Evolutionary conservation across 2,888 invertebrate species (phyloP).

Genomic region (Agrenia bidenticulata): DNA sequence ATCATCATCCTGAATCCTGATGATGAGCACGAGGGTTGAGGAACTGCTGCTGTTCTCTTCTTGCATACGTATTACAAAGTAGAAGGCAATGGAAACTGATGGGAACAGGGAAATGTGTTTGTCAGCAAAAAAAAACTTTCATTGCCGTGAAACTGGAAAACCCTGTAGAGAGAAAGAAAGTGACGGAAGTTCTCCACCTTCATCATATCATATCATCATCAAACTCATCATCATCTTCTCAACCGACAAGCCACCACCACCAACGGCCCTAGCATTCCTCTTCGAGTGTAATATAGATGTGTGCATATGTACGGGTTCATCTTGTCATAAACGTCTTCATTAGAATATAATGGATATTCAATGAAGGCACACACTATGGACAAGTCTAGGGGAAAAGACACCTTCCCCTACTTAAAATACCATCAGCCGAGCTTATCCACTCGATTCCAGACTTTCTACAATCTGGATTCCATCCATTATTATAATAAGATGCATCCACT

Average conservation of each 20-base stretch:
- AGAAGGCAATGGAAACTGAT: constrained; percentile 2
- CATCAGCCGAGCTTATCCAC: constrained; percentile 4
- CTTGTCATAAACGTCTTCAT: constrained; percentile 37
- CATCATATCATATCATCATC: too few relatives aligned
- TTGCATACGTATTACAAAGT: neutral
- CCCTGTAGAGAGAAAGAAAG: too few relatives aligned
- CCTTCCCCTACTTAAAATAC: constrained; percentile 9
- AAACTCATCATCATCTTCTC: too few relatives aligned
- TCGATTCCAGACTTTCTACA: too few relatives aligned
- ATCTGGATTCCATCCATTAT: neutral
- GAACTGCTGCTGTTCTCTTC: neutral
- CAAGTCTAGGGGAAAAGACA: neutral
- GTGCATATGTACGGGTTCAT: constrained; percentile 5
- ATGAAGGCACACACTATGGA: constrained; percentile 14
- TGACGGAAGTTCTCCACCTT: too few relatives aligned
- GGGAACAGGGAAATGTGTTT: constrained; percentile 37
- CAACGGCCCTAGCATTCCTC: neutral
- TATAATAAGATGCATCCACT: neutral
- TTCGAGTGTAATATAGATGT: neutral
- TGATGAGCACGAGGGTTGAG: neutral
- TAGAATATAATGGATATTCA: constrained; percentile 38
- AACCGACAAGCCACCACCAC: too few relatives aligned
- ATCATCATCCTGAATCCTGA: constrained; percentile 15
- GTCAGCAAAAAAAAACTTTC: constrained; percentile 30
- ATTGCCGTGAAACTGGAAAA: constrained; percentile 6